Evolutionary conservation across 2,797 vertebrate species (phyloP).

Genomic region (Cetoscarus ocellatus): DNA sequence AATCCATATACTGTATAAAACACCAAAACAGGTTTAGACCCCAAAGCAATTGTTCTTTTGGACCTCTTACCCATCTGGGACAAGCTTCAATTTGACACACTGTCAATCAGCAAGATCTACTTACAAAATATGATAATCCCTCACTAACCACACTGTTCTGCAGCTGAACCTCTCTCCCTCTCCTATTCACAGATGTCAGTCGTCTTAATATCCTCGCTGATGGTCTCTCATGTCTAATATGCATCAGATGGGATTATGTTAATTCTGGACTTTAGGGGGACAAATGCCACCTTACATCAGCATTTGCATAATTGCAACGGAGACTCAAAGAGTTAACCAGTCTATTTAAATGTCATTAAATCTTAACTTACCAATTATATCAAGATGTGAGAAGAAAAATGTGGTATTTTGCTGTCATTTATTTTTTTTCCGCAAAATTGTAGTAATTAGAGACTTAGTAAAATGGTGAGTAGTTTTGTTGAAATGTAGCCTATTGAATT

Average conservation of each 20-base stretch:
- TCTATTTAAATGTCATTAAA: constrained; percentile 50
- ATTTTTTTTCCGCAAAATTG: too few relatives aligned
- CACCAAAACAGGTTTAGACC: too few relatives aligned
- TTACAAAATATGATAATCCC: constrained; percentile 64
- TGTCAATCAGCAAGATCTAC: constrained; percentile 48
- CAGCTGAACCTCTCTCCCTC: constrained; percentile 53
- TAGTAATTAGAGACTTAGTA: too few relatives aligned
- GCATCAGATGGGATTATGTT: constrained; percentile 64
- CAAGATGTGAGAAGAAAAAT: constrained; percentile 24
- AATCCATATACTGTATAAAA: too few relatives aligned
- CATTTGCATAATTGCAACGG: constrained; percentile 57
- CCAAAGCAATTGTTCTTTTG: not conserved
- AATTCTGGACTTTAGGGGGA: constrained; percentile 53
- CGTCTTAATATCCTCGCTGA: constrained; percentile 48
- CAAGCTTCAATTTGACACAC: constrained; percentile 17
- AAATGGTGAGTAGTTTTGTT: too few relatives aligned
- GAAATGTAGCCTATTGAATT: too few relatives aligned
- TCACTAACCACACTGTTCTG: constrained; percentile 31
- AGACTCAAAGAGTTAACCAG: constrained; percentile 18
- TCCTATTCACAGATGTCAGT: constrained; percentile 48
- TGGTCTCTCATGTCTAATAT: constrained; percentile 38
- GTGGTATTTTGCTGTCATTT: not conserved
- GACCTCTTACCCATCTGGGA: not conserved
- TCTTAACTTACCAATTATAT: constrained; percentile 18
- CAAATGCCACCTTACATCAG: constrained; percentile 23